phyloP scores from a whole-genome alignment of 2,113 vertebrate genomes.

The Limnothrissa miodon region DNA sequence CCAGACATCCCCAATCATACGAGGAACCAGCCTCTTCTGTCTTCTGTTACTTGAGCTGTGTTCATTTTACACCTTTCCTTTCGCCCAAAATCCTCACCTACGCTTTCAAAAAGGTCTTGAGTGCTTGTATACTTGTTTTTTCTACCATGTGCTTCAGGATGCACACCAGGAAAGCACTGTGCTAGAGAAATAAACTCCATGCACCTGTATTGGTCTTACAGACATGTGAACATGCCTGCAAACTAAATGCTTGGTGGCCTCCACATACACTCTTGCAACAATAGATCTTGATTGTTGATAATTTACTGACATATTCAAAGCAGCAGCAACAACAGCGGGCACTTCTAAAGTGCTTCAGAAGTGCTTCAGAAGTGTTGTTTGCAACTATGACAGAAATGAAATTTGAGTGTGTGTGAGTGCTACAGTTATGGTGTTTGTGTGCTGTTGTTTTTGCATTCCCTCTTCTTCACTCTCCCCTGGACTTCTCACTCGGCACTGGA shows the following conservation, averaged over 20 bases:
- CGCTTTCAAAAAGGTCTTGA: too few species aligned
- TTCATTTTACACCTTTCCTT: too few species aligned
- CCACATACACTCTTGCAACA: neutral
- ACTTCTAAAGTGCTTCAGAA: too few species aligned
- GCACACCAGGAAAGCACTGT: too few species aligned
- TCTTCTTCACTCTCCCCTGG: neutral
- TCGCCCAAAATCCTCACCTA: too few species aligned
- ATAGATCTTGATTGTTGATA: neutral
- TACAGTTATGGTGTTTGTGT: neutral
- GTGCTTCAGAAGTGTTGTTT: neutral
- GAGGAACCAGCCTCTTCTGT: too few species aligned
- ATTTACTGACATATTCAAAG: neutral
- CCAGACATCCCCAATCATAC: too few species aligned
- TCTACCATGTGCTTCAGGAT: too few species aligned
- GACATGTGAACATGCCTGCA: neutral
- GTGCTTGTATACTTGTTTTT: too few species aligned
- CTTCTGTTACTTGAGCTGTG: too few species aligned
- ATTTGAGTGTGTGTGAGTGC: neutral
- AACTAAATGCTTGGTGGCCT: neutral
- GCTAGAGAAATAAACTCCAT: too few species aligned
- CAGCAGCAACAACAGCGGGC: neutral
- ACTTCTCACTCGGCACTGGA: neutral
- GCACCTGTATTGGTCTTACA: too few species aligned
- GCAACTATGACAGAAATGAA: neutral
- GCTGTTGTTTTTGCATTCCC: neutral